Evolutionary conservation across 2,113 vertebrate genomes (phyloP), one percentile per base, ranked within the genome.

Genomic region (Phoenicopterus ruber): DNA sequence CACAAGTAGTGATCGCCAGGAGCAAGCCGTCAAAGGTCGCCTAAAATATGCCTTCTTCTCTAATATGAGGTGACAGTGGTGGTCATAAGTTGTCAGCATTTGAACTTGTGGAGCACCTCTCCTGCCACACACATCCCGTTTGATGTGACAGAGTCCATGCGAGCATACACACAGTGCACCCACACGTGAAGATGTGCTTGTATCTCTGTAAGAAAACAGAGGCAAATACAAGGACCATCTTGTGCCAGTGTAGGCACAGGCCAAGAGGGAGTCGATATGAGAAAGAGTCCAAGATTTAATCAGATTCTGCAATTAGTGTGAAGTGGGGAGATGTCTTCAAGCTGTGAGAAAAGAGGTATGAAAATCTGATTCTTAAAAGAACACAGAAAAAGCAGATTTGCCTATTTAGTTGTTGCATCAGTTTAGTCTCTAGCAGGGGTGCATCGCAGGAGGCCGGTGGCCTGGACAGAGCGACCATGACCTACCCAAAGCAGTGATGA

Each of bases 361-460:
- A 79, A 88, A 78, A 78, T 28, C 26, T 61, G 55, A 54, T 52
- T 61, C 70, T 59, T 49, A 4, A 14, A 55, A 83, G 46, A 81
- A 73, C 42, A 62, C 18, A 73, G 42, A 80, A 66, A 78, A 74
- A 6, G 24, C 72, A 44, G 40, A 52, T 66, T 76, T 77, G 18
- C 31, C 63, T 62, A 34, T 78, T 92, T 25, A 78, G 32, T 28
- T 19, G 10, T 18, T 83, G 44, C 52, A 52, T 40, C 38, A 19
- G 34, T 72, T 82, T 80, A 58, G 32, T 28, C 52, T 10, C 59
- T 26, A 34, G 34, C 59, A 86, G 38, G 21, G 34, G 16, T 2
- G 34, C 21, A 11, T 14, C 0, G 0, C 0, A 0, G 38, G 13
- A 73, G 25, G 17, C n/a, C 1, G 1, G 34, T 1, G 11, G 25